Evolutionary conservation across 2,888 invertebrate species (phyloP), one percentile per base, ranked within the genome.

Genomic region (Rhagium mordax): DNA sequence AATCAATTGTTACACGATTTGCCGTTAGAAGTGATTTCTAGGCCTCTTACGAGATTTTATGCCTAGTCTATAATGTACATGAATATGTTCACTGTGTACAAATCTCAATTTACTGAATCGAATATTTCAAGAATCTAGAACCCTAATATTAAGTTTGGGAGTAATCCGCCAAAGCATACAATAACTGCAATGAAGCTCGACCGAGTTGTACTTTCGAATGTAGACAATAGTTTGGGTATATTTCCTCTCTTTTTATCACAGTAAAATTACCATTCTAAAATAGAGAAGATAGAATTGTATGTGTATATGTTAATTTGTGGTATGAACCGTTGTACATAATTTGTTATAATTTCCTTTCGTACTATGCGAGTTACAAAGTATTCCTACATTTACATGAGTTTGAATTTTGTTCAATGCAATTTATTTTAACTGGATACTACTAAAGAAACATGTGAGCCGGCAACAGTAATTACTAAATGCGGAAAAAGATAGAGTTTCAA

Each of bases 261-360:
- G 27, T 57, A 27, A 57, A 57, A 57, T 57, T 57, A 57, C 24
- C 55, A 57, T 27, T 57, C 55, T 8, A 27, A 27, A 57, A 57
- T 21, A 27, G 24, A 27, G 24, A 27, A 27, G 55, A 21, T 29
- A 18, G 29, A 59, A 59, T 33, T 18, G 59, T 33, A 33, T 18
- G 59, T 59, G 55, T 57, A 27, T 57, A 57, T 59, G 33, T 59
- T 59, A 59, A 33, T 59, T 21, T 59, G 59, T 59, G 59, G 59
- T 33, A 13, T 10, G 59, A 33, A 33, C 59, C 59, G 33, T 33
- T 59, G 33, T 21, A 29, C 21, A 33, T 33, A 59, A 59, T 33
- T 15, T 33, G 59, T 21, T 21, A 59, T 59, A 59, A 59, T 59
- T 59, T 59, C 20, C 33, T 6, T 59, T 13, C 33, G 18, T 41